A percentile compares a stretch with the other conserved stretches of the same genome.
Conservation (phyloP, 2,797 vertebrate species). For the Acanthopagrus latus region DNA sequence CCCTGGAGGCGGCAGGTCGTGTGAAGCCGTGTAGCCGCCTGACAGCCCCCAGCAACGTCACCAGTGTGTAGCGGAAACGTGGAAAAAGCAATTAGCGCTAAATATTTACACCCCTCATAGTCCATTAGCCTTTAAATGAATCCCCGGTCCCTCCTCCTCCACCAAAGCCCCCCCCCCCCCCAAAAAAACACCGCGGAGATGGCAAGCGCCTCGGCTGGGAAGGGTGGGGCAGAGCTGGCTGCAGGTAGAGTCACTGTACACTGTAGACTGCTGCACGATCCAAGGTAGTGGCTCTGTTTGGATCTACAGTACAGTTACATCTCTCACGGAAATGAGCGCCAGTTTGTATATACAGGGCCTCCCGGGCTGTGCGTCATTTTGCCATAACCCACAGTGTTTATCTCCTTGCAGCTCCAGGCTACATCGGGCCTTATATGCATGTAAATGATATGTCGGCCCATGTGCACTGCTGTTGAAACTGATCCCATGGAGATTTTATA, state of each 20-base stretch:
- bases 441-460: conserved; percentile 42
- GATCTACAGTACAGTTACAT: neutral
- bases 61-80: conserved; percentile 14
- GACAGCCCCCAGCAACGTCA: conserved; percentile 2
- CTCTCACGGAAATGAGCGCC: conserved; percentile 1
- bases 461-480: conserved; percentile 21
- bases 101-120: neutral
- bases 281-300: neutral
- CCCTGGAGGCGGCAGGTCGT: conserved; percentile 45
- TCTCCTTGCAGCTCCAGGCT: conserved; percentile 22
- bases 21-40: conserved; percentile 19
- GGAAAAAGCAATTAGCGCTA: neutral
- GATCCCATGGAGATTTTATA: conserved; percentile 16
- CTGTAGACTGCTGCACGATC: conserved; percentile 15
- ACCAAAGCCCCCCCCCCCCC: neutral
- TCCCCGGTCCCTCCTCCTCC: neutral
- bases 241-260: conserved; percentile 50
- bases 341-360: conserved; percentile 17
- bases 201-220: conserved; percentile 19
- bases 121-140: neutral
- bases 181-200: conserved; percentile 3
- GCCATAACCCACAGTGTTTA: conserved; percentile 33
- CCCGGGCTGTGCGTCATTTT: conserved; percentile 18
- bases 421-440: conserved; percentile 30
- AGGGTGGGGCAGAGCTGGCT: conserved; percentile 70